Base-by-base conservation (phyloP, 2,888 invertebrate genomes). In the Melieria omissa region DNA sequence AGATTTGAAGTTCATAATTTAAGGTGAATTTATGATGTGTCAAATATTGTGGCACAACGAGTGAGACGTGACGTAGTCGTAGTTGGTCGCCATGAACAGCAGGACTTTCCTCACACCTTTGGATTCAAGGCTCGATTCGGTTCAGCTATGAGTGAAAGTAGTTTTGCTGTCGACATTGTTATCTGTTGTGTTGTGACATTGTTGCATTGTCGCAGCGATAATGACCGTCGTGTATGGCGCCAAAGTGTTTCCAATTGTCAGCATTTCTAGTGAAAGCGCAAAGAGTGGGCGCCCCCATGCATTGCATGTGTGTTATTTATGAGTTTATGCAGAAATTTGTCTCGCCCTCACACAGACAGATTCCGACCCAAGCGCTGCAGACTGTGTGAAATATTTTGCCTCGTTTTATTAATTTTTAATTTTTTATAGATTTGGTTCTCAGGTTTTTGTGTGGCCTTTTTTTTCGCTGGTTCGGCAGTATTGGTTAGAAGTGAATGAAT, bases 11-110 rank as follows among this genome's bases (percentile, higher is more conserved):
- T 66, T 83, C 80, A 84, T 84, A 84, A 83, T 78, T 83, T 82
- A 83, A 76, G 76, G 80, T 79, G 80, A 80, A 84, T 84, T 84
- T 84, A 84, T 83, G 84, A 81, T 78, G 81, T 82, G 82, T 82
- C 82, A 83, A 77, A 77, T 70, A 75, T 52, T 74, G 61, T 75
- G 73, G 71, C 70, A 73, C 55, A 60, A 14, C 70, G 58, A 7
- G 16, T 45, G 52, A 46, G 10, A 41, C 45, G 65, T 60, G 62
- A 72, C 74, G 71, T 72, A 63, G 62, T 47, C 54, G 14, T 45
- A 66, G 63, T 44, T 47, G 14, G 62, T 62, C 1, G n/a, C 12
- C 58, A 4, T 16, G 5, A 58, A 10, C 58, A 5, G 52, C 60
- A 64, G 61, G 68, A 60, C 47, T 55, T 60, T 70, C 70, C 47